A percentile compares a stretch with the other conserved stretches of the same genome.
Evolutionary conservation across 2,797 vertebrate genomes (phyloP).

Genomic region (Rhynchotus rufescens): DNA sequence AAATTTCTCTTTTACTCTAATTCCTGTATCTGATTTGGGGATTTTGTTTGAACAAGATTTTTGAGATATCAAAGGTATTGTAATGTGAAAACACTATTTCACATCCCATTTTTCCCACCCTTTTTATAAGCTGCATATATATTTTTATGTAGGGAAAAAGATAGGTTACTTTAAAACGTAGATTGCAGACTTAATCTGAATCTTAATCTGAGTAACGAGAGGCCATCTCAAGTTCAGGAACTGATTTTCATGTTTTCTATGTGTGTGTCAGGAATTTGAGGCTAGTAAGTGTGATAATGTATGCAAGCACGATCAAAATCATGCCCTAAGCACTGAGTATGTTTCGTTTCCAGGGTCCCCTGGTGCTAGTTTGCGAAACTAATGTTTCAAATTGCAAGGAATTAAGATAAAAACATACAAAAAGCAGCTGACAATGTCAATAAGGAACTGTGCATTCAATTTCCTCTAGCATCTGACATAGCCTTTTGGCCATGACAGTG

Average conservation of each 20-base stretch:
- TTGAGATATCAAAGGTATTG: neutral
- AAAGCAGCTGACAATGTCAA: neutral
- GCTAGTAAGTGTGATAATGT: neutral
- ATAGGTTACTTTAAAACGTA: neutral
- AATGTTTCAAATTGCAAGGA: neutral
- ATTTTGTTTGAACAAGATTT: neutral
- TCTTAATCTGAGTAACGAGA: neutral
- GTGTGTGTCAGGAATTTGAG: neutral
- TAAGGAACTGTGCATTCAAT: neutral
- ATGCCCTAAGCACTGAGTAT: neutral
- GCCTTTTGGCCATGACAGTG: neutral
- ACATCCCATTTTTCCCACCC: neutral
- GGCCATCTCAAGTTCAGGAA: neutral
- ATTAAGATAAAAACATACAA: neutral
- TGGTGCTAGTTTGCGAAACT: neutral
- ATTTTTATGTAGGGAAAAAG: neutral
- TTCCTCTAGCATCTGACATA: neutral
- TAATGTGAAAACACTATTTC: neutral
- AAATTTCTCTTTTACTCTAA: neutral
- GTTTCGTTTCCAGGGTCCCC: neutral
- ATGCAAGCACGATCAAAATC: neutral
- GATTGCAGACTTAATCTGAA: neutral
- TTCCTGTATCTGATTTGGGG: neutral
- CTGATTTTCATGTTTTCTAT: neutral
- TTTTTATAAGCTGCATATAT: neutral